Percentiles rank a stretch among this genome's conserved stretches.
Conservation (phyloP, 1,140 invertebrate genomes). For the Asbolus verrucosus region DNA sequence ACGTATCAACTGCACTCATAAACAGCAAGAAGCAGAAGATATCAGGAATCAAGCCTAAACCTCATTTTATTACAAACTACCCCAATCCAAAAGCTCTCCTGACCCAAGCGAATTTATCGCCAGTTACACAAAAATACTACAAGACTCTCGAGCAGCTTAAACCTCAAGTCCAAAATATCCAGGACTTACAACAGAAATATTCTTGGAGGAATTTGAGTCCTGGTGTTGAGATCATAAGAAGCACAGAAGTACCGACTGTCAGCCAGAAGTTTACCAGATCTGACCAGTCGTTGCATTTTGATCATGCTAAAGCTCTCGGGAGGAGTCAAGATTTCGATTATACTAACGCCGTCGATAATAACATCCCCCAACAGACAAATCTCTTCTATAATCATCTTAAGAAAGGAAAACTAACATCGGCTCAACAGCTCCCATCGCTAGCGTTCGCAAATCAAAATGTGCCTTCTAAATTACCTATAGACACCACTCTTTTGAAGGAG, state of each 20-base stretch:
- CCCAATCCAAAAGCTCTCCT: constrained; percentile 9
- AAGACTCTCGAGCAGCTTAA: constrained; percentile 39
- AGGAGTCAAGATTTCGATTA: constrained; percentile 56
- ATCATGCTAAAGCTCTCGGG: constrained; percentile 55
- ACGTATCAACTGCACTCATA: constrained; percentile 14
- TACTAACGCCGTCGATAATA: constrained; percentile 50
- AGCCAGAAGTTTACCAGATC: constrained; percentile 17
- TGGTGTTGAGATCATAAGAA: constrained; percentile 55
- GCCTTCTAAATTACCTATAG: constrained; percentile 47
- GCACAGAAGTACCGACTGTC: constrained; percentile 46
- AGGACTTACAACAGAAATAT: constrained; percentile 39
- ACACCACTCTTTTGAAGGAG: constrained; percentile 49
- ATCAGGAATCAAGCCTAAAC: constrained; percentile 50
- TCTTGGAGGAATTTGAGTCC: constrained; percentile 56
- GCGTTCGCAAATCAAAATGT: neutral
- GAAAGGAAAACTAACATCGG: neutral
- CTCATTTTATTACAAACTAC: neutral
- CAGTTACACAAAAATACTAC: constrained; percentile 46
- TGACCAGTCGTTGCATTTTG: constrained; percentile 43
- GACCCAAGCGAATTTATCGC: constrained; percentile 43
- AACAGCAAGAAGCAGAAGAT: constrained; percentile 48
- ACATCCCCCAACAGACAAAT: neutral
- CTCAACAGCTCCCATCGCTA: constrained; percentile 7
- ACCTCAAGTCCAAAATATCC: constrained; percentile 17
- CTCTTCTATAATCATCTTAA: neutral